These are phyloP conservation scores for Lordiphosa clarofinis DNA, from an alignment of 1,140 invertebrate genomes.

Conservation along the genomic window DNA sequence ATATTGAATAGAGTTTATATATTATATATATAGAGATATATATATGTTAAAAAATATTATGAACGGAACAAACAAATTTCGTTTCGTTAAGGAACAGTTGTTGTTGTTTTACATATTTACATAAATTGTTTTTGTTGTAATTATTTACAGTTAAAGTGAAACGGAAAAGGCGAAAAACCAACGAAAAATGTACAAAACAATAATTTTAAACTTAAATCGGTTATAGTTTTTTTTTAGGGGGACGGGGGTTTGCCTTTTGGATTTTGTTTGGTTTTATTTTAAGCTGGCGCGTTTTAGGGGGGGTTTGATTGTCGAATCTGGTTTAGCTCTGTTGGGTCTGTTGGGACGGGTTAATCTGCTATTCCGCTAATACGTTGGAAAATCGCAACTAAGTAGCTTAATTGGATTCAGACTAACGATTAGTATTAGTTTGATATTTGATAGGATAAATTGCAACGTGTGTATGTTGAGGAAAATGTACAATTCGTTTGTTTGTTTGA, in stretches of 20 bases:
- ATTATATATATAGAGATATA: slow-evolving; percentile 70
- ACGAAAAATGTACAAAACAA: slow-evolving; percentile 48
- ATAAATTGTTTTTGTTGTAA: slow-evolving; percentile 50
- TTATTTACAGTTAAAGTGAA: slow-evolving; percentile 73
- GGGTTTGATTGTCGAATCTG: slow-evolving; percentile 20
- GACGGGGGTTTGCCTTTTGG: slow-evolving; percentile 34
- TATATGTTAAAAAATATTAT: slow-evolving; percentile 64
- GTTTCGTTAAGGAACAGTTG: slow-evolving; percentile 52
- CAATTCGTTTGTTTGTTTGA: slow-evolving; percentile 41
- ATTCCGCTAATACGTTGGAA: slow-evolving; percentile 78
- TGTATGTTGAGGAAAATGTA: slow-evolving; percentile 60
- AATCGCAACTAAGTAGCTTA: slow-evolving; percentile 76
- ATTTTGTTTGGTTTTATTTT: slow-evolving; percentile 19
- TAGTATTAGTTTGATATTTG: slow-evolving; percentile 45
- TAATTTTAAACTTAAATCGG: slow-evolving; percentile 52
- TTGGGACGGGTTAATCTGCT: slow-evolving; percentile 80
- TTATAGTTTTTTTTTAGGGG: slow-evolving; percentile 41
- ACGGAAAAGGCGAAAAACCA: slow-evolving; percentile 49
- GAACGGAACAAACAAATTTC: slow-evolving; percentile 62
- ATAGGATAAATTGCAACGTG: slow-evolving; percentile 56
- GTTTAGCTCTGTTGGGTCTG: slow-evolving; percentile 54
- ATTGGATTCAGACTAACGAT: slow-evolving; percentile 73
- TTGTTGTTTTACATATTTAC: slow-evolving; percentile 65
- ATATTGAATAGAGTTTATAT: slow-evolving; percentile 73
- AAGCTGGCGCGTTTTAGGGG: no score